These are phyloP conservation scores for Ethmia dodecea DNA, from an alignment of 2,888 invertebrate species.

Conservation along the genomic window DNA sequence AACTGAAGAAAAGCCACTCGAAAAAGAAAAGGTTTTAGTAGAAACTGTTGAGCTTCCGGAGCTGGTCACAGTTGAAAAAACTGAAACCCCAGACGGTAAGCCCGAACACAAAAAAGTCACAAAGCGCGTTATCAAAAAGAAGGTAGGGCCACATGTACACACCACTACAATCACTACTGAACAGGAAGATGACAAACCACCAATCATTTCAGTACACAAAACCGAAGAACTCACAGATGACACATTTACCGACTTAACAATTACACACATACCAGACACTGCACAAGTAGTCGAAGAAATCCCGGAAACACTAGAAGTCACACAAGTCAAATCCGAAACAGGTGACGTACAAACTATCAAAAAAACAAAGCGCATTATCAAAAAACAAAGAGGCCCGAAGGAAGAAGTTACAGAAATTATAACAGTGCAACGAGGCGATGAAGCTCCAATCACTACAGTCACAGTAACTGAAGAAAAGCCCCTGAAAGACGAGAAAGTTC, in stretches of 20 bases:
- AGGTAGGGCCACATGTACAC: conserved; percentile 19
- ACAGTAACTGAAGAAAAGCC: conserved; percentile 18
- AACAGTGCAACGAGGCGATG: conserved; percentile 28
- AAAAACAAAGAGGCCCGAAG: conserved; percentile 27
- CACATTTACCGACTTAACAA: conserved; percentile 25
- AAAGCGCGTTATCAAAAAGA: conserved; percentile 45
- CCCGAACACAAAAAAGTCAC: conserved; percentile 18
- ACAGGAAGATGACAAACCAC: conserved; percentile 22
- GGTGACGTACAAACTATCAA: conserved; percentile 40
- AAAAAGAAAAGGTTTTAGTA: too few relatives aligned
- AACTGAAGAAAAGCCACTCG: conserved; percentile 34
- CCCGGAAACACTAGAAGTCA: conserved; percentile 32
- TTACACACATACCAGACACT: conserved; percentile 17
- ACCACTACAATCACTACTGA: conserved; percentile 22
- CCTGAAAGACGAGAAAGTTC: conserved; percentile 6
- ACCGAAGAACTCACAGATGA: conserved; percentile 27
- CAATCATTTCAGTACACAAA: conserved; percentile 26
- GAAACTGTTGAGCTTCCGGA: conserved; percentile 24
- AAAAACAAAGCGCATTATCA: conserved; percentile 27
- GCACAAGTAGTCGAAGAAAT: conserved; percentile 38
- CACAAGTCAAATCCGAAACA: conserved; percentile 45
- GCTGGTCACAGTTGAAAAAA: conserved; percentile 17
- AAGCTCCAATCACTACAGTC: conserved; percentile 31
- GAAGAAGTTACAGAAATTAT: conserved; percentile 26
- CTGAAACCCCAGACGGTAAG: conserved; percentile 17